Evolutionary conservation across 53 echinoderm and acorn worm genomes (phyloP).

Genomic region (Holothuria scabra): DNA sequence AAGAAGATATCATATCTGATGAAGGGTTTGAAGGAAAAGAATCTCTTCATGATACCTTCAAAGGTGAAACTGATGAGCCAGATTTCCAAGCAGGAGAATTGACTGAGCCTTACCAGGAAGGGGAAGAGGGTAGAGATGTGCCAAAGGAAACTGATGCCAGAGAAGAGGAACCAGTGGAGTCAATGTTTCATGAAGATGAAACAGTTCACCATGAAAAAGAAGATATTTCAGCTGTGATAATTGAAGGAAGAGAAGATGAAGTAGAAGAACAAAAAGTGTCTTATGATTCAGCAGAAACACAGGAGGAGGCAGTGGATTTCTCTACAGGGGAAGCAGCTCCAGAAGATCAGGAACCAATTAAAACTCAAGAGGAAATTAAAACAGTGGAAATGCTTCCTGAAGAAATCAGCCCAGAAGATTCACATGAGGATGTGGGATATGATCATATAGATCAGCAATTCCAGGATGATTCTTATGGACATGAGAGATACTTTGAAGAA

Average conservation of each 20-base stretch:
- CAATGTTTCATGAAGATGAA: not conserved
- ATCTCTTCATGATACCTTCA: not conserved
- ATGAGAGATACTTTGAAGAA: conserved; percentile 34
- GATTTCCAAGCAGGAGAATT: too few species aligned
- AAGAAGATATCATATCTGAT: not conserved
- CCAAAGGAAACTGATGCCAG: not conserved
- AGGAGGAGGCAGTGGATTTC: not conserved
- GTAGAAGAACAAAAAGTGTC: not conserved
- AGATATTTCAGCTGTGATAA: not conserved
- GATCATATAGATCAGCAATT: conserved; percentile 42
- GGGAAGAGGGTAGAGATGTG: not conserved
- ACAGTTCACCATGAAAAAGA: not conserved
- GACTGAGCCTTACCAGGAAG: not conserved
- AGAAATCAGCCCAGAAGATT: not conserved
- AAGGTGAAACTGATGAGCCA: not conserved
- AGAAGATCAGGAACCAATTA: conserved; percentile 32
- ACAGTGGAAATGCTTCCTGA: not conserved
- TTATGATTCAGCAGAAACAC: not conserved
- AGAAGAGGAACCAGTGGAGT: not conserved
- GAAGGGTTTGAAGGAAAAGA: not conserved
- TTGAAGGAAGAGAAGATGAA: not conserved
- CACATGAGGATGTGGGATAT: not conserved
- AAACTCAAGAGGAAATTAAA: conserved; percentile 23
- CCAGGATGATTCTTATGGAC: conserved; percentile 23
- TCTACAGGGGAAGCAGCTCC: not conserved